Conservation (phyloP, 2,113 vertebrate species). For the Nycticorax nycticorax region DNA sequence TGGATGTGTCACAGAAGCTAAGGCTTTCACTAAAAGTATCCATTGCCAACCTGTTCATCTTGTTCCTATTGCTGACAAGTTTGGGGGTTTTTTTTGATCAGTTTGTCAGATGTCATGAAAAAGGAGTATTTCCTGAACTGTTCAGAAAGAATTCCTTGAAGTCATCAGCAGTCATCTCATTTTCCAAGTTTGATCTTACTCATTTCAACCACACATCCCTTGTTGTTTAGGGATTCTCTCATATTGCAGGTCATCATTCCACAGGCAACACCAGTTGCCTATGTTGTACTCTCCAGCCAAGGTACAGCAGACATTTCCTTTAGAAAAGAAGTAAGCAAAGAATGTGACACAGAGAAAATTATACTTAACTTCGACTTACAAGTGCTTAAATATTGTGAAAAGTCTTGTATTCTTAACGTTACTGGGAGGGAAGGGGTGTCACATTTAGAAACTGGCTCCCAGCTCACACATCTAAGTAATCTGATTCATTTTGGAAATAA, state of each 20-base stretch:
- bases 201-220: neutral
- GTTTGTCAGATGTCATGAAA: neutral
- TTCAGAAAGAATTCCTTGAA: neutral
- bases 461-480: neutral
- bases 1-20: neutral
- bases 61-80: neutral
- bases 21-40: neutral
- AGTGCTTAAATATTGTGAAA: neutral
- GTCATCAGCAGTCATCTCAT: neutral
- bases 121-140: neutral
- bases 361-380: neutral
- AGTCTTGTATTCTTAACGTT: neutral
- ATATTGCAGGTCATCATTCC: neutral
- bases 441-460: neutral
- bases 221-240: neutral
- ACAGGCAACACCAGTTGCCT: neutral
- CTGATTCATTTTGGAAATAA: conserved; percentile 8
- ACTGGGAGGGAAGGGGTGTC: neutral
- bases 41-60: neutral
- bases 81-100: neutral
- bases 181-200: neutral
- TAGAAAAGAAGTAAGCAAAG: neutral
- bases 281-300: neutral
- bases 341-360: neutral
- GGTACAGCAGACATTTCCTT: neutral